A percentile compares a stretch with the other conserved stretches of the same genome.
Conservation (phyloP, 1,140 invertebrate species). For the Bombus turneri region DNA sequence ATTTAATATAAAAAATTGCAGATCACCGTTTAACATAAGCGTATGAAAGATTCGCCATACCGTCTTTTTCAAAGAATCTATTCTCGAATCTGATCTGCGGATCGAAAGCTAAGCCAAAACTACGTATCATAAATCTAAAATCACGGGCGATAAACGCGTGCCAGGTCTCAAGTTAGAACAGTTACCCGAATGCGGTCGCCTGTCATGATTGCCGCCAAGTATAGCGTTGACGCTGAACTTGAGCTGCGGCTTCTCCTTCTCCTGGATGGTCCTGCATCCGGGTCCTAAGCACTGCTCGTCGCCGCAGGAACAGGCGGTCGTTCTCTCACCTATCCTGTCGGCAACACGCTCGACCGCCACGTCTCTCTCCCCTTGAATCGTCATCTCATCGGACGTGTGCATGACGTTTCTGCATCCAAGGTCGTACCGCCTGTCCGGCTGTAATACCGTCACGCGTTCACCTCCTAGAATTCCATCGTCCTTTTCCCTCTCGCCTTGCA, state of each 20-base stretch:
- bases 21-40: not conserved
- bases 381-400: constrained; percentile 70
- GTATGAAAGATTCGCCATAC: not conserved
- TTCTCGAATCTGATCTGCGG: not conserved
- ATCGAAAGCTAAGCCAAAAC: no score
- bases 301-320: constrained; percentile 75
- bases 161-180: constrained; percentile 23
- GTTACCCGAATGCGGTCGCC: constrained; percentile 80
- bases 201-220: constrained; percentile 86
- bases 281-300: constrained; percentile 77
- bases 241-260: constrained; percentile 88
- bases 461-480: constrained; percentile 62
- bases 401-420: constrained; percentile 70
- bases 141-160: not conserved
- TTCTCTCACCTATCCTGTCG: constrained; percentile 75
- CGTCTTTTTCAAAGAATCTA: not conserved
- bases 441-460: constrained; percentile 63
- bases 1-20: not conserved
- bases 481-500: constrained; percentile 67
- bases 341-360: constrained; percentile 70
- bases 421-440: constrained; percentile 72
- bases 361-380: constrained; percentile 65
- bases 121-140: not conserved
- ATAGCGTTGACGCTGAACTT: constrained; percentile 97
- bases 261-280: constrained; percentile 75